Base-by-base conservation (phyloP, 2,888 invertebrate species). In the Cryptophagus acutangulus region DNA sequence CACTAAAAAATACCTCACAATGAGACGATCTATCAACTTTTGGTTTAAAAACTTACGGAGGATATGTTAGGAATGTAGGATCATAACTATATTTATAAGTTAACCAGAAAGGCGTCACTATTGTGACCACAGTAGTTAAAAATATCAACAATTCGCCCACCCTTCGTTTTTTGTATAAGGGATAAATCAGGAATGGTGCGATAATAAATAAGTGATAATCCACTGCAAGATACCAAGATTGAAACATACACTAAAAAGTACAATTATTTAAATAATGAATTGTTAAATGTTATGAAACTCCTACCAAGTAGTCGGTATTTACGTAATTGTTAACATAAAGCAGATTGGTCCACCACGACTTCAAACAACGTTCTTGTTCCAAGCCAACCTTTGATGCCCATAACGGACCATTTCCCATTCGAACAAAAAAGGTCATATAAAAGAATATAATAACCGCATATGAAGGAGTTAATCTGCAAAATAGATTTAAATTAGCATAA, bases 251-350 rank as follows among this genome's bases (percentile, higher is more conserved):
- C 81, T 81, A 71, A 39, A 55, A 51, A n/a, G 12, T 12, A 31
- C 4, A 31, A 31, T 15, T n/a, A 26, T 26, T n/a, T 12, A 12
- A 26, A 26, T 20, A 20, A 6, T 20, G 9, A 20, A 6, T 20
- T 20, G 6, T 20, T 6, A 20, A 20, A 6, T 20, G 20, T 10
- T 28, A 28, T 28, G 20, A 5, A 31, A 15, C n/a, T 13, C 65
- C 63, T 63, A 81, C 81, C 70, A 81, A 57, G 54, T 75, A 65
- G 48, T 82, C 80, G 2, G 78, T 78, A 33, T 77, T 75, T 9
- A 82, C 71, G 56, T 85, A 85, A 59, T 86, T 86, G 58, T 85
- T 85, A 34, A 85, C 72, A 61, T 85, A 86, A 18, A 85, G 63
- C 29, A 85, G 70, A 62, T 86, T 85, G 0, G 80, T 65, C 85